Percentiles rank a stretch among this genome's conserved stretches.
These are phyloP conservation scores for Cyclophora albipunctata DNA, from an alignment of 2,888 invertebrate genomes.

Conservation along the genomic window DNA sequence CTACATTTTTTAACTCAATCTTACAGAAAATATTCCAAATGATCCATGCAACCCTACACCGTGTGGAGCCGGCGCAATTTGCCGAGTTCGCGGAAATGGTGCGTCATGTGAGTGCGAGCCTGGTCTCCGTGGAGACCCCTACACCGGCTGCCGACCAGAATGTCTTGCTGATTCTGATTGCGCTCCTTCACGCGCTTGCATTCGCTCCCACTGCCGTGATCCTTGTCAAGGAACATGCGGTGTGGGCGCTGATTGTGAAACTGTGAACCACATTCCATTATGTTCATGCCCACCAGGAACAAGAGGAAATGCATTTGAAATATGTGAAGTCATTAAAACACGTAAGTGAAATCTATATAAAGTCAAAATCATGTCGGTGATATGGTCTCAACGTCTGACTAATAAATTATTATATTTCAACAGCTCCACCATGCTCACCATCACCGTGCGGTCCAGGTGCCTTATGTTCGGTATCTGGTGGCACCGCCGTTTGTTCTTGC, in stretches of 20 bases:
- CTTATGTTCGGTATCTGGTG: conserved; percentile 72
- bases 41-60: conserved; percentile 92
- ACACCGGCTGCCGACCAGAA: conserved; percentile 86
- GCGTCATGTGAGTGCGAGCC: conserved; percentile 84
- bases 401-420: neutral
- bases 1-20: conserved; percentile 4
- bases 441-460: conserved; percentile 89
- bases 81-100: conserved; percentile 80
- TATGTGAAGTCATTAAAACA: conserved; percentile 66
- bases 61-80: conserved; percentile 88
- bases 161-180: conserved; percentile 93
- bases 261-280: conserved; percentile 81
- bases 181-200: conserved; percentile 86
- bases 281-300: conserved; percentile 84
- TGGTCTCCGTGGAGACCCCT: conserved; percentile 84
- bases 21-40: conserved; percentile 59
- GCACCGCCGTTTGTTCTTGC: conserved; percentile 84
- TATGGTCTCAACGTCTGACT: too few species aligned
- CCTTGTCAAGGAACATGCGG: conserved; percentile 90
- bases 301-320: conserved; percentile 79
- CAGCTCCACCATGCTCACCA: conserved; percentile 79
- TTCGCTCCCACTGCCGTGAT: conserved; percentile 87
- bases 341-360: conserved; percentile 32
- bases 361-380: too few species aligned
- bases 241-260: conserved; percentile 85